phyloP scores from a whole-genome alignment of 1,140 invertebrate genomes.

The Drosophila mayri region DNA sequence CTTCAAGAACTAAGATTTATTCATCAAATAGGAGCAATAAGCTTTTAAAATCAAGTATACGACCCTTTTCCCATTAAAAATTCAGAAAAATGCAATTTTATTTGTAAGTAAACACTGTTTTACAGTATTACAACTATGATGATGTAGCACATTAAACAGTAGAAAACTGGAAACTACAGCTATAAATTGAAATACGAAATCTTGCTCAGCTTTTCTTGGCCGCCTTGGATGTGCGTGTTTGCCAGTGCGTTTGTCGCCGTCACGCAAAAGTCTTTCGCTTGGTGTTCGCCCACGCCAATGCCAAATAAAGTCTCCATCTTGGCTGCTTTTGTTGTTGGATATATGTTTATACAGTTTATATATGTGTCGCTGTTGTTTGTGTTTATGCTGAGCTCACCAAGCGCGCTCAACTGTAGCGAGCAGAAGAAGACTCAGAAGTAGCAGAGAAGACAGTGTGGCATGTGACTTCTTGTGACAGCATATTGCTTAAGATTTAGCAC shows the following conservation, averaged over 20 bases:
- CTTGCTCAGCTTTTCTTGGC: background rate
- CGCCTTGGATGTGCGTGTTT: constrained; percentile 7
- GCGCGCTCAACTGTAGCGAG: constrained; percentile 54
- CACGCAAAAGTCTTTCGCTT: constrained; percentile 52
- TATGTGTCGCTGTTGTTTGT: constrained; percentile 1
- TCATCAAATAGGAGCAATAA: background rate
- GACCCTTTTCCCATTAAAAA: background rate
- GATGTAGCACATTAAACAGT: constrained; percentile 26
- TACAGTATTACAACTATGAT: constrained; percentile 22
- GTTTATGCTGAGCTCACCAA: constrained; percentile 50
- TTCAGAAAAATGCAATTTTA: background rate
- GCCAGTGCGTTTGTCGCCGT: constrained; percentile 37
- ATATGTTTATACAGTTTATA: background rate
- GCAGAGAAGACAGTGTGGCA: constrained; percentile 33
- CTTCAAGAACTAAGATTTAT: too few relatives aligned
- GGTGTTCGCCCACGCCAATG: constrained; percentile 30
- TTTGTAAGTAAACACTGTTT: background rate
- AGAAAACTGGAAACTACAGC: constrained; percentile 16
- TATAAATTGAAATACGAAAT: constrained; percentile 34
- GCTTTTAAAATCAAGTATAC: background rate
- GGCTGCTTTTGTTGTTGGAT: constrained; percentile 7
- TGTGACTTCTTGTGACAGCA: constrained; percentile 46
- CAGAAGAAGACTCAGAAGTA: constrained; percentile 27
- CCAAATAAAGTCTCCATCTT: constrained; percentile 33
- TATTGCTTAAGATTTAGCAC: constrained; percentile 52